A percentile compares a stretch with the other conserved stretches of the same genome.
These are phyloP conservation scores for Phymorhynchus buccinoides DNA, from an alignment of 1,140 invertebrate species.

Conservation along the genomic window DNA sequence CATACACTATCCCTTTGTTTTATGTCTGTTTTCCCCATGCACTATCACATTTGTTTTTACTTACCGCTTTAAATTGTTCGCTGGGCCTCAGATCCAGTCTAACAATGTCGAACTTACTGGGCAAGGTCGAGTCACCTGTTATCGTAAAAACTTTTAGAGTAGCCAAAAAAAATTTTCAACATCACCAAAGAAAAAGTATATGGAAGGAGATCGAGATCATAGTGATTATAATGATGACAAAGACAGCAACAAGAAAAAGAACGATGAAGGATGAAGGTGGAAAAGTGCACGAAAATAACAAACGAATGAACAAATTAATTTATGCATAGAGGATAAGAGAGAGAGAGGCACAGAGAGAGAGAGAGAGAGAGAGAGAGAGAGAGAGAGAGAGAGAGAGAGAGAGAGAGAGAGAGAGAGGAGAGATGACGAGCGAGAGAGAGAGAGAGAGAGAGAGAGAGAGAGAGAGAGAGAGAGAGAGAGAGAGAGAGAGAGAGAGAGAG, in stretches of 20 bases:
- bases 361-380: slow-evolving; percentile 25
- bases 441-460: not conserved
- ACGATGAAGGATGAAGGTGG: not conserved
- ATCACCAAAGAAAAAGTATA: not conserved
- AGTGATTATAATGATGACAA: not conserved
- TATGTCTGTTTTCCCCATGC: too few species aligned
- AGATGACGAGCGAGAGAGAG: not conserved
- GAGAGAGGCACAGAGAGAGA: too few species aligned
- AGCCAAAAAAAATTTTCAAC: slow-evolving; percentile 11
- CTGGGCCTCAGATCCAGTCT: slow-evolving; percentile 67
- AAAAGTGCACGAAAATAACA: too few species aligned
- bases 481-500: not conserved
- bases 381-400: not conserved
- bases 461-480: slow-evolving; percentile 1
- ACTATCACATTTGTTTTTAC: slow-evolving; percentile 38
- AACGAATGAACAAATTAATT: too few species aligned
- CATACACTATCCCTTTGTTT: too few species aligned
- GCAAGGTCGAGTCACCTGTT: slow-evolving; percentile 66
- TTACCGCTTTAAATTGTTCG: slow-evolving; percentile 71
- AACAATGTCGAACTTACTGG: slow-evolving; percentile 68
- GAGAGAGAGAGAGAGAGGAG: not conserved
- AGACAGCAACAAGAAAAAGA: not conserved
- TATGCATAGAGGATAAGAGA: not conserved
- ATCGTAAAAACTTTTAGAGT: slow-evolving; percentile 26
- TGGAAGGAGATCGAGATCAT: not conserved